Base-by-base conservation (phyloP, 2,888 invertebrate genomes). In the Callimorpha dominula region DNA sequence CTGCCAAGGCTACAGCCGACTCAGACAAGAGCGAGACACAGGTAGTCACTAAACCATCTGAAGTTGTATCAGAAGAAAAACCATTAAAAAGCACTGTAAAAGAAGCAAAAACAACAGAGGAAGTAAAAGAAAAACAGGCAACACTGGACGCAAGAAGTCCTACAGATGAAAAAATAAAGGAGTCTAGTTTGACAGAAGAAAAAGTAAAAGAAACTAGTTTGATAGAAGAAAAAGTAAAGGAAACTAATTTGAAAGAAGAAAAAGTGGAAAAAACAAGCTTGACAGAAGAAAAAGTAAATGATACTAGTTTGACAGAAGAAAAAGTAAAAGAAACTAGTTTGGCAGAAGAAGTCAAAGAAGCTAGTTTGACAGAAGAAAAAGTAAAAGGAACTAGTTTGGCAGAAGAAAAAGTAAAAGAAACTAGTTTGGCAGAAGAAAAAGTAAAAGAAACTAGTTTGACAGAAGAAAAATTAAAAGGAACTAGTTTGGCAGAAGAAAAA, bases 251-350 rank as follows among this genome's bases (percentile, higher is more conserved):
- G 40, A 20, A 20, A 54, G 68, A 68, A 68, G 68, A 72, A 17
- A 72, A 57, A 67, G 31, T 31, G 0, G 15, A 40, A 15, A 60
- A 49, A 52, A 62, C 14, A 42, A 62, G 20, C 62, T n/a, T 50
- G 15, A 0, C 60, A 42, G 71, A 60, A 31, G 63, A 71, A 60
- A 65, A 66, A 49, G 66, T 64, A 14, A 52, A 43, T 6, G 49
- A 78, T 78, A 79, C 65, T 72, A 76, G 81, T 80, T 74, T 80
- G 77, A 78, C 70, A n/a, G 67, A 81, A 60, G 81, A 82, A 60
- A 85, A 82, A 65, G 79, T 80, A 50, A 82, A 81, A 57, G 85
- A 81, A 50, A 84, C 76, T 74, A 82, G 75, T 73, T 72, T 78
- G 67, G 72, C 74, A 43, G 84, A 83, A 76, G 68, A 77, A 54